Evolutionary conservation across 2,113 vertebrate genomes (phyloP), one percentile per base, ranked within the genome.

Genomic region (Rallus limicola): DNA sequence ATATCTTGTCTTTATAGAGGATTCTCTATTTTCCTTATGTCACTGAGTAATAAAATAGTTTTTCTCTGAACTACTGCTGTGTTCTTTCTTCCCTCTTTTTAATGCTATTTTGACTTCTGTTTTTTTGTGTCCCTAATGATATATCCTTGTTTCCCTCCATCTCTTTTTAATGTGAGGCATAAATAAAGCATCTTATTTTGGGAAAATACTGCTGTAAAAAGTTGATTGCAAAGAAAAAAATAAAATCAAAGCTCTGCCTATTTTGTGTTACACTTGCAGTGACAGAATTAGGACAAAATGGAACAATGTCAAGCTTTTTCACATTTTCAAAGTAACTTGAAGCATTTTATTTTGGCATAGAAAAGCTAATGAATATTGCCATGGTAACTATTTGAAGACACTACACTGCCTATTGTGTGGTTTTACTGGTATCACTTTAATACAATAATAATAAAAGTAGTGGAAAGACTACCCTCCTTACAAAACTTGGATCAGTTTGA

Each of bases 241-340:
- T 64, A 53, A 52, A 55, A 82, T 90, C 90, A 93, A 97, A 96
- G 82, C 34, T 71, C 29, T 91, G 31, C 70, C 67, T 88, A 36
- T 91, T 94, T 90, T 53, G 3, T 95, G 76, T 90, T 72, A 91
- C 77, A 38, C 52, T 69, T 86, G 42, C 70, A 42, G 38, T 94
- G 97, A 94, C 93, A 97, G 93, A 97, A 95, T 96, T 92, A 91
- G 96, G 94, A 84, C 86, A 86, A 93, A 90, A 72, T 46, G 55
- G 72, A 95, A 87, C 69, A 84, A 76, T 58, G 91, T 92, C 44
- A 79, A 71, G 62, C 20, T 59, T 91, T 82, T 90, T 92, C 82
- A 82, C 25, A 65, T 95, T 96, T 96, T 95, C 79, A 93, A 88
- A 96, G 94, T 70, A 92, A 95, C 75, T 55, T 90, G 71, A 79